Conservation (phyloP, 2,113 vertebrate species). For the Gila orcuttii region DNA sequence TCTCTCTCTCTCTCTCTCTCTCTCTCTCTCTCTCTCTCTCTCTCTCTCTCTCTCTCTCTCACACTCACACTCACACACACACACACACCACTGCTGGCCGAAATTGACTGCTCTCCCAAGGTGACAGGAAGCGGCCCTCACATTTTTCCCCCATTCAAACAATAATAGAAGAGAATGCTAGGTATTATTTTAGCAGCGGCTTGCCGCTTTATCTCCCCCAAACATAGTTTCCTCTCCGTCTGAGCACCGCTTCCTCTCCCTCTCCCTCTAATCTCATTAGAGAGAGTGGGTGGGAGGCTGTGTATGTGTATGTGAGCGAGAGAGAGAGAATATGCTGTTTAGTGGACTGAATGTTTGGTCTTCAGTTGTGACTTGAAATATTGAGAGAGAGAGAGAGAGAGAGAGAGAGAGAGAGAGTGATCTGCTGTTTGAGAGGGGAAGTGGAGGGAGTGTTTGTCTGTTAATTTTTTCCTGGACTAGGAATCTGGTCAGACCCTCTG, state of each 20-base stretch:
- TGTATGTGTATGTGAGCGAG: constrained; percentile 21
- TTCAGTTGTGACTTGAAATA: constrained; percentile 61
- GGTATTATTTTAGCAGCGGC: constrained; percentile 80
- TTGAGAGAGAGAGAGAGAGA: constrained; percentile 62
- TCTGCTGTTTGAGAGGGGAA: constrained; percentile 34
- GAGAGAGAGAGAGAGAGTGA: constrained; percentile 50
- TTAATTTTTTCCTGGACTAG: constrained; percentile 52
- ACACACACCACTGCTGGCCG: constrained; percentile 19
- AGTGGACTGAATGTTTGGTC: constrained; percentile 64
- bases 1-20: not conserved
- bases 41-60: not conserved
- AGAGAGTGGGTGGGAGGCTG: constrained; percentile 55
- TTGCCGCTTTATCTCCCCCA: constrained; percentile 84
- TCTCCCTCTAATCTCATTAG: constrained; percentile 56
- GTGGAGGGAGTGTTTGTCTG: constrained; percentile 24
- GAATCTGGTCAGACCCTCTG: constrained; percentile 54
- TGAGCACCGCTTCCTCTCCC: constrained; percentile 76
- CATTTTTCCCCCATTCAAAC: constrained; percentile 71
- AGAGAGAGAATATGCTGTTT: constrained; percentile 26
- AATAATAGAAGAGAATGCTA: constrained; percentile 78
- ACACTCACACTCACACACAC: too few species aligned
- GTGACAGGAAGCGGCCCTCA: constrained; percentile 72
- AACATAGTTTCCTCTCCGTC: constrained; percentile 83
- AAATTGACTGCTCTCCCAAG: constrained; percentile 60
- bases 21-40: not conserved